These are phyloP conservation scores for Actenoides lindsayi DNA, from an alignment of 2,113 vertebrate species.

Conservation along the genomic window DNA sequence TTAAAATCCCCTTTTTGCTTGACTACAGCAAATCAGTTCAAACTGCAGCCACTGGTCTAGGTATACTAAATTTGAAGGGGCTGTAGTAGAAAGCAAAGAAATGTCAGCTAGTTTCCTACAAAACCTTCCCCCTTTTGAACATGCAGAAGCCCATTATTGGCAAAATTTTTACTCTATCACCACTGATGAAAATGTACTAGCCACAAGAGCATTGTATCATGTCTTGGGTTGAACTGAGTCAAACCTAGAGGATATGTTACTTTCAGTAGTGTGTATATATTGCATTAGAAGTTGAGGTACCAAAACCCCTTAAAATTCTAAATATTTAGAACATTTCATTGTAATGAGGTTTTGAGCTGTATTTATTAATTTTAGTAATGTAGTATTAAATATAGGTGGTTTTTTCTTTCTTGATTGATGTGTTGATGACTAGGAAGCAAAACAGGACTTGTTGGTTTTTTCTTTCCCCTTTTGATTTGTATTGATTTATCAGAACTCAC, in stretches of 20 bases:
- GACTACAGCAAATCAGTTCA: neutral
- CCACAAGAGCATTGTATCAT: neutral
- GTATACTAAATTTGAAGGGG: neutral
- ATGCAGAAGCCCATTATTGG: neutral
- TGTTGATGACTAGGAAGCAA: slow-evolving; percentile 22
- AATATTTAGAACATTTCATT: neutral
- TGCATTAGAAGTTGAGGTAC: neutral
- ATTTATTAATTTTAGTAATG: neutral
- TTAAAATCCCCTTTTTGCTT: neutral
- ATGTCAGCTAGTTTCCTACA: neutral
- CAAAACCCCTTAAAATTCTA: neutral
- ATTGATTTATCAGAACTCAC: slow-evolving; percentile 54
- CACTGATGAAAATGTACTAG: neutral
- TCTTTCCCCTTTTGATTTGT: slow-evolving; percentile 29
- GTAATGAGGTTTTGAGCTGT: neutral
- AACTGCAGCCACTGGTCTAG: neutral
- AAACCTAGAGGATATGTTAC: neutral
- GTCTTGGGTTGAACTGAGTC: neutral
- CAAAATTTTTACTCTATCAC: neutral
- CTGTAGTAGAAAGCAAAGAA: neutral
- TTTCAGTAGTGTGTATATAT: neutral
- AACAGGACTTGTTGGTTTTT: neutral
- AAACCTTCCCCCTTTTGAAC: neutral
- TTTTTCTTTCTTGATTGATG: neutral
- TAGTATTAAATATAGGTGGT: neutral